phyloP scores from a whole-genome alignment of 2,113 vertebrate species.

The Odocoileus virginianus region DNA sequence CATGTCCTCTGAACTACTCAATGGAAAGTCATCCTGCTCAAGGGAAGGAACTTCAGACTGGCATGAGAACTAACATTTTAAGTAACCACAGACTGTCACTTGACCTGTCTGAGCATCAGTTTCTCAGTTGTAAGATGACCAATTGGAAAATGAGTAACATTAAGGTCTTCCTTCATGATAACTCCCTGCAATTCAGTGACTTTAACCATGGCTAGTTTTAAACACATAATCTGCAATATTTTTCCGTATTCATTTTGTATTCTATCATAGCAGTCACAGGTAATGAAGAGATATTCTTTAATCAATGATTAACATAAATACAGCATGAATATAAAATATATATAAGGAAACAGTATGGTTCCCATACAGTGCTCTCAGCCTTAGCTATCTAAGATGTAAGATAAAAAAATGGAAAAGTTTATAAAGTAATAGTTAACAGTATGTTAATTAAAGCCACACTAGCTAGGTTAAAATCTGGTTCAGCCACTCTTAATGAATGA shows the following conservation, averaged over 20 bases:
- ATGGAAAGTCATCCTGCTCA: not conserved
- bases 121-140: not conserved
- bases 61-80: not conserved
- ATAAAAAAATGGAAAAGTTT: not conserved
- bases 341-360: not conserved
- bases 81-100: no score
- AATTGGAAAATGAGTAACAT: not conserved
- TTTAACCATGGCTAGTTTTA: not conserved
- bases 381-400: not conserved
- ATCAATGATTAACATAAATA: not conserved
- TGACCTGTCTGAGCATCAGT: not conserved
- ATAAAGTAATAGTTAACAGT: not conserved
- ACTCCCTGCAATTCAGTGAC: not conserved
- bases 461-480: not conserved
- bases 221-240: not conserved
- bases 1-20: not conserved
- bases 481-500: not conserved
- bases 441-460: not conserved
- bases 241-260: not conserved
- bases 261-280: not conserved
- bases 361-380: not conserved
- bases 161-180: not conserved
- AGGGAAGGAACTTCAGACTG: not conserved
- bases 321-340: not conserved
- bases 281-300: not conserved